Evolutionary conservation across 2,888 invertebrate species (phyloP).

Genomic region (Leptinotarsa haldemani): DNA sequence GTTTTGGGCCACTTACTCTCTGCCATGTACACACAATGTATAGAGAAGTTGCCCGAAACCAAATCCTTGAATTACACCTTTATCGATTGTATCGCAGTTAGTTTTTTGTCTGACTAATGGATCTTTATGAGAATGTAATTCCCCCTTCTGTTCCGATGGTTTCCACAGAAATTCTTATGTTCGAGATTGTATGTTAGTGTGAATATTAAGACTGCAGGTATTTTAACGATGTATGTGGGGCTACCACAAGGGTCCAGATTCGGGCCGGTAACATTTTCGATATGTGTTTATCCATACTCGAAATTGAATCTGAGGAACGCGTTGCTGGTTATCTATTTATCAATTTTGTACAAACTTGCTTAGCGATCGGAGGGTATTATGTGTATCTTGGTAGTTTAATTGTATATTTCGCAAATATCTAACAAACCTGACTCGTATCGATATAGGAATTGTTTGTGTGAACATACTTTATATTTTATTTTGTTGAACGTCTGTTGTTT

Average conservation of each 20-base stretch:
- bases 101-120: too few species aligned
- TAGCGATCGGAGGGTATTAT: not conserved
- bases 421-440: not conserved
- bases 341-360: conserved; percentile 5
- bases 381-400: not conserved
- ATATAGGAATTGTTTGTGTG: conserved; percentile 21
- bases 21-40: too few species aligned
- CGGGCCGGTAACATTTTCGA: conserved; percentile 4
- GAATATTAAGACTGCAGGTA: conserved; percentile 7
- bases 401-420: conserved; percentile 16
- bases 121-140: not conserved
- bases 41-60: too few species aligned
- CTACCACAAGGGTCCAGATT: not conserved
- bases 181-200: not conserved
- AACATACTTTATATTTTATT: conserved; percentile 26
- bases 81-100: too few species aligned
- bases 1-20: too few species aligned
- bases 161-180: not conserved
- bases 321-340: conserved; percentile 1
- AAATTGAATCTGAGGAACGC: not conserved
- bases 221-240: not conserved
- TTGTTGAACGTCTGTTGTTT: conserved; percentile 25
- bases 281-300: not conserved
- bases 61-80: too few species aligned
- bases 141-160: not conserved